Evolutionary conservation across 2,888 invertebrate genomes (phyloP).

Genomic region (Drosophila conformis): DNA sequence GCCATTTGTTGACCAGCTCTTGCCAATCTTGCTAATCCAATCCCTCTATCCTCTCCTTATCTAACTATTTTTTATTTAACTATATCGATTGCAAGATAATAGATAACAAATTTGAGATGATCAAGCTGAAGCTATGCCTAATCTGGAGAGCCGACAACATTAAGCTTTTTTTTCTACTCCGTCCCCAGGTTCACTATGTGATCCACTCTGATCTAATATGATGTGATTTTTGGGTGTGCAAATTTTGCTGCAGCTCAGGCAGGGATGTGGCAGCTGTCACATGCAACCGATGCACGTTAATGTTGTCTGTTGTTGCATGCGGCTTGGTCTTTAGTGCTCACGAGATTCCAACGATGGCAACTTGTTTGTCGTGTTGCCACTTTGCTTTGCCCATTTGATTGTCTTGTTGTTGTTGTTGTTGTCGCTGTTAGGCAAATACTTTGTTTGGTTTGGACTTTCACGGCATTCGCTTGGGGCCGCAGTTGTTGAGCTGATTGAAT

Average conservation of each 20-base stretch:
- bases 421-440: slow-evolving; percentile 53
- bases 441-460: slow-evolving; percentile 65
- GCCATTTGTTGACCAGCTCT: slow-evolving; percentile 56
- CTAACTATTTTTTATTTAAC: background rate
- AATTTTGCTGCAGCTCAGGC: background rate
- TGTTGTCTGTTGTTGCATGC: background rate
- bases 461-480: slow-evolving; percentile 25
- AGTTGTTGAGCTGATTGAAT: slow-evolving; percentile 33
- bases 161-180: background rate
- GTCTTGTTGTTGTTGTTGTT: slow-evolving; percentile 12
- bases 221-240: background rate
- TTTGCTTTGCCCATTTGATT: slow-evolving; percentile 25
- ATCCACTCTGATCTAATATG: background rate
- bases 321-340: slow-evolving; percentile 15
- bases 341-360: slow-evolving; percentile 12
- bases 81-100: background rate
- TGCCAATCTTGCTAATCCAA: slow-evolving; percentile 52
- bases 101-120: background rate
- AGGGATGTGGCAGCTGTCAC: slow-evolving; percentile 12
- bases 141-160: background rate
- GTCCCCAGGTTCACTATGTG: background rate
- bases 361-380: slow-evolving; percentile 23
- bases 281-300: background rate
- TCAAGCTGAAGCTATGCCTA: background rate
- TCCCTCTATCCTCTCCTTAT: slow-evolving; percentile 4